phyloP scores from a whole-genome alignment of 1,140 invertebrate genomes.

The Samia ricini region DNA sequence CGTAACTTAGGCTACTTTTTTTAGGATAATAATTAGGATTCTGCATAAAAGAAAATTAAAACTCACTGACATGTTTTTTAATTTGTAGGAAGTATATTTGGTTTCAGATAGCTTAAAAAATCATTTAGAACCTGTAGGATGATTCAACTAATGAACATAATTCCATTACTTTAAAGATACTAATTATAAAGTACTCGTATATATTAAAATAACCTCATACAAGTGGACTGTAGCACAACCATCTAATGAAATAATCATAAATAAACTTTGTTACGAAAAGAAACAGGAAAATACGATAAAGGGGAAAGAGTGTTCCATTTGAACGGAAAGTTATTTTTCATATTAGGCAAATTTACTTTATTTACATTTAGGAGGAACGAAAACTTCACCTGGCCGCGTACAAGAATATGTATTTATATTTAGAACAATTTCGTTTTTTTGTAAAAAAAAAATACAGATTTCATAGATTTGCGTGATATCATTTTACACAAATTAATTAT shows the following conservation, averaged over 20 bases:
- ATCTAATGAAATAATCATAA: conserved; percentile 27
- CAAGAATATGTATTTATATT: conserved; percentile 16
- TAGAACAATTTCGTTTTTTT: conserved; percentile 17
- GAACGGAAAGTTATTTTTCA: conserved; percentile 34
- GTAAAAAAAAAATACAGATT: background rate
- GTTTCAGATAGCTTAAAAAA: no score
- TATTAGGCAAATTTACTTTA: conserved; percentile 33
- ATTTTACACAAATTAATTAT: no score
- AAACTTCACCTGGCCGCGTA: conserved; percentile 22
- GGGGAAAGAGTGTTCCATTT: conserved; percentile 28
- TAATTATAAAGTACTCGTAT: background rate
- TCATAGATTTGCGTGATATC: no score
- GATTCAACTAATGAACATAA: no score
- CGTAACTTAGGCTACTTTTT: no score
- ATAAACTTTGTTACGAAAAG: conserved; percentile 28
- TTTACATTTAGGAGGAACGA: conserved; percentile 24
- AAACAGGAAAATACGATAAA: conserved; percentile 35
- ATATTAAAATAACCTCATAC: background rate
- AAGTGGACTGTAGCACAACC: background rate
- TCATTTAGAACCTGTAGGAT: no score
- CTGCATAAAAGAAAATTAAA: no score
- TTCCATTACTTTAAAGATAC: no score
- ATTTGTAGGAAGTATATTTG: no score
- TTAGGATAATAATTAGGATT: no score
- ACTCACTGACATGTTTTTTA: no score